Conservation (phyloP, 2,113 vertebrate species). For the Pluvialis apricaria region DNA sequence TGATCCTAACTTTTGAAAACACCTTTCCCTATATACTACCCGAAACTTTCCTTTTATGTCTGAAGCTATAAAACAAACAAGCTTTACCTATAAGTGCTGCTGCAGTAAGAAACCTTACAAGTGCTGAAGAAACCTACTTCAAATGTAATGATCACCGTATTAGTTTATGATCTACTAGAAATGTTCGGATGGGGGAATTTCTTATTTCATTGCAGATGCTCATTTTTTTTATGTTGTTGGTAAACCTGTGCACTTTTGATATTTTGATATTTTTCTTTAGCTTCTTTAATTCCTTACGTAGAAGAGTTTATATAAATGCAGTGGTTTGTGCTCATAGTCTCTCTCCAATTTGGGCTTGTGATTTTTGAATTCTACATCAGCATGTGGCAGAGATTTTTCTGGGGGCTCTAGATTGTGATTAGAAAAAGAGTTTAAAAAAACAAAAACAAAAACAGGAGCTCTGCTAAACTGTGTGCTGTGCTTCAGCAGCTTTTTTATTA, state of each 20-base stretch:
- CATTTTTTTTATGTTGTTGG: constrained; percentile 71
- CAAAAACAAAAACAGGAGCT: constrained; percentile 66
- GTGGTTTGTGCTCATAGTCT: constrained; percentile 74
- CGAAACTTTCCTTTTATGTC: constrained; percentile 57
- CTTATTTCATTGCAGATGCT: constrained; percentile 60
- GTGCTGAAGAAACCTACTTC: constrained; percentile 75
- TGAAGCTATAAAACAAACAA: constrained; percentile 58
- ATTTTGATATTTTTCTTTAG: constrained; percentile 81
- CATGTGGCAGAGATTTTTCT: constrained; percentile 60
- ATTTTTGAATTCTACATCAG: constrained; percentile 56
- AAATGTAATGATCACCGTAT: constrained; percentile 28
- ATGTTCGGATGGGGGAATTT: constrained; percentile 45
- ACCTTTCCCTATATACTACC: constrained; percentile 52
- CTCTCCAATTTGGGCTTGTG: constrained; percentile 48
- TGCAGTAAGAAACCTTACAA: constrained; percentile 82
- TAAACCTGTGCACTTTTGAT: constrained; percentile 94
- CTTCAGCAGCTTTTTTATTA: constrained; percentile 79
- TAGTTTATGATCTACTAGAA: constrained; percentile 56
- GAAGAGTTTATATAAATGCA: constrained; percentile 78
- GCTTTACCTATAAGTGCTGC: constrained; percentile 74
- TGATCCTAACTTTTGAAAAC: constrained; percentile 42
- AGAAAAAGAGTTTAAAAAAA: constrained; percentile 51
- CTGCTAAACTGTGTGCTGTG: constrained; percentile 70
- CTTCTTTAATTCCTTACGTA: constrained; percentile 76
- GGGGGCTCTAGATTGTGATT: constrained; percentile 57